Base-by-base conservation (phyloP, 2,113 vertebrate genomes). In the Seriola rivoliana region DNA sequence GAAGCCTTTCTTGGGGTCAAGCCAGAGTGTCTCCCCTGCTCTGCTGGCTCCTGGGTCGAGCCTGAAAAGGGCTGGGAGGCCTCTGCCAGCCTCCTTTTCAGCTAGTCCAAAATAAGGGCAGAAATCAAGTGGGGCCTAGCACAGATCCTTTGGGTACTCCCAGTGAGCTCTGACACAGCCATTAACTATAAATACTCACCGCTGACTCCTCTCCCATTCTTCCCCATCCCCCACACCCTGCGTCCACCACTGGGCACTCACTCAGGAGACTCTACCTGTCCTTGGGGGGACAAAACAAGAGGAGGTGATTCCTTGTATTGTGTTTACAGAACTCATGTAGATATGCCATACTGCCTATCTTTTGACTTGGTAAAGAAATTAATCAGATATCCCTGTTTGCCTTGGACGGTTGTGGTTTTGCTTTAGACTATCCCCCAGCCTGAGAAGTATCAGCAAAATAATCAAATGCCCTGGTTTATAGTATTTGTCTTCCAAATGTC, bases 121-220 rank as follows among this genome's bases (percentile, higher is more conserved):
- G 84, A 78, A 86, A 87, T 89, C 48, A 78, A 77, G 72, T 42
- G 70, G 84, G 86, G 82, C 74, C 70, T 12, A 57, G 58, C 60
- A 70, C 54, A 42, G 82, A 77, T 78, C 76, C 66, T 75, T 63
- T 81, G 72, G 80, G 85, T 72, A 29, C 67, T 80, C 80, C 69
- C 42, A 71, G 13, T 59, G 48, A 74, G 78, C 67, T 73, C 70
- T 82, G 59, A 69, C 68, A 74, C 59, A 64, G 67, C 34, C 60
- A 29, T 21, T 21, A 40, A 54, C 90, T 93, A 93, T 89, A 85
- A 93, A 92, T 92, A 92, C 67, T 76, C 58, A 66, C 25, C 36
- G 81, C 79, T 84, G 83, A 82, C 81, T 71, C 55, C 25, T 75
- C 77, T 78, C 32, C 21, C 44, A n/a, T 42, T 42, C 48, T 67